These are phyloP conservation scores for Stegana nigrithorax DNA, from an alignment of 2,888 invertebrate genomes.

Conservation along the genomic window DNA sequence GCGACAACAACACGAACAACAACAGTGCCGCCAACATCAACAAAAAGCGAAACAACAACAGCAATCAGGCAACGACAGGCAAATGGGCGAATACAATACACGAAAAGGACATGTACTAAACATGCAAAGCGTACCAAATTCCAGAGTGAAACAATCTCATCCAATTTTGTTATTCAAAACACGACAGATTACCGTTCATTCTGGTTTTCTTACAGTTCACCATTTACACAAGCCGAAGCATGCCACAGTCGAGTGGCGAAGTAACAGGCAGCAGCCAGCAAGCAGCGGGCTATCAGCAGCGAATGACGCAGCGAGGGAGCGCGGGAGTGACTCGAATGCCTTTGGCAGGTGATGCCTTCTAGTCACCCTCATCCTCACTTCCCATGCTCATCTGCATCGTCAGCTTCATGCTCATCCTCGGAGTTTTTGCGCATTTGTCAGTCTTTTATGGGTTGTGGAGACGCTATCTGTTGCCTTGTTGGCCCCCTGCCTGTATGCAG, in stretches of 20 bases:
- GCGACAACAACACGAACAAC: background rate
- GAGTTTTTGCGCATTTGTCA: no score
- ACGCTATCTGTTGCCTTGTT: constrained; percentile 30
- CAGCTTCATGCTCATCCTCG: no score
- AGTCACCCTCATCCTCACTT: no score
- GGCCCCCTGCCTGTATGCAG: constrained; percentile 47
- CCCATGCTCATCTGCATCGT: no score
- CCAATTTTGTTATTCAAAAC: constrained; percentile 62
- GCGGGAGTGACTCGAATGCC: no score
- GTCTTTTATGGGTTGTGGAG: background rate
- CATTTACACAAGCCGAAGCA: constrained; percentile 30
- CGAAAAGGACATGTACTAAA: constrained; percentile 1
- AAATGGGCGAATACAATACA: no score
- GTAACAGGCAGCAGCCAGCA: constrained; percentile 9
- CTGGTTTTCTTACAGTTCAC: constrained; percentile 44
- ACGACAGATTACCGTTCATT: constrained; percentile 64
- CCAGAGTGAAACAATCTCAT: constrained; percentile 51
- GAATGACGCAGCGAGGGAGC: no score
- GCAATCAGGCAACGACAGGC: no score
- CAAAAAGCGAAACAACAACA: no score
- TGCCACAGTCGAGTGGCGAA: background rate
- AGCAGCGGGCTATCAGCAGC: constrained; percentile 11
- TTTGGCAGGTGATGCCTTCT: no score
- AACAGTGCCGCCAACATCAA: no score
- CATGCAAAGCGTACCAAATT: constrained; percentile 32